A percentile compares a stretch with the other conserved stretches of the same genome.
These are phyloP conservation scores for Galbula dea DNA, from an alignment of 2,113 vertebrate species.

Conservation along the genomic window DNA sequence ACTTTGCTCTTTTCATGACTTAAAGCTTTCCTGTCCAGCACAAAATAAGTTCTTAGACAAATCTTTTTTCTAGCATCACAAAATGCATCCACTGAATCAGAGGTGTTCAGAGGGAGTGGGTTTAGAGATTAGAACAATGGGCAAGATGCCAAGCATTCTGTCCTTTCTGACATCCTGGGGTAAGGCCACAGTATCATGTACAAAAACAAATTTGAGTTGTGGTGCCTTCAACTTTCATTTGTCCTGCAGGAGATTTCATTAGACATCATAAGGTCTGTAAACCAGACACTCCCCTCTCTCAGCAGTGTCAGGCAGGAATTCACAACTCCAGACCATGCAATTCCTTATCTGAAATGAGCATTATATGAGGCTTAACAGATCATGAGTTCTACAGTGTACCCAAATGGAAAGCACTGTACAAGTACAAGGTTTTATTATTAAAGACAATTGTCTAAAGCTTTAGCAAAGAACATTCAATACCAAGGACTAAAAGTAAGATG, in stretches of 20 bases:
- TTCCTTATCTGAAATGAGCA: neutral
- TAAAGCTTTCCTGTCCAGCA: neutral
- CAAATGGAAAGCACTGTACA: neutral
- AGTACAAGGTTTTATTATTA: neutral
- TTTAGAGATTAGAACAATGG: neutral
- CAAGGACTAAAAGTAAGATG: neutral
- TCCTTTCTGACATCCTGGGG: neutral
- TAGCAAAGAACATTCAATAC: constrained; percentile 5
- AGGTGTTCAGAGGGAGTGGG: accelerated
- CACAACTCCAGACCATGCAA: neutral
- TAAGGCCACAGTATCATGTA: neutral
- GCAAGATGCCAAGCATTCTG: neutral
- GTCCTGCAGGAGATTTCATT: neutral
- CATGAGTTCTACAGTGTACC: neutral
- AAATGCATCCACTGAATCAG: neutral
- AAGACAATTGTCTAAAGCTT: neutral
- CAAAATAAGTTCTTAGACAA: neutral
- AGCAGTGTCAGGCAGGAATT: constrained; percentile 17
- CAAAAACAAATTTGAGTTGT: neutral
- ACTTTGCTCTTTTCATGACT: neutral
- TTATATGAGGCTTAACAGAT: constrained; percentile 10
- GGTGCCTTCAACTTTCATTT: neutral
- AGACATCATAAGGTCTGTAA: neutral
- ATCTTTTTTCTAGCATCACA: neutral
- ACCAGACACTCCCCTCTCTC: neutral